These are phyloP conservation scores for Trachurus trachurus DNA, from an alignment of 2,797 vertebrate species.

Conservation along the genomic window DNA sequence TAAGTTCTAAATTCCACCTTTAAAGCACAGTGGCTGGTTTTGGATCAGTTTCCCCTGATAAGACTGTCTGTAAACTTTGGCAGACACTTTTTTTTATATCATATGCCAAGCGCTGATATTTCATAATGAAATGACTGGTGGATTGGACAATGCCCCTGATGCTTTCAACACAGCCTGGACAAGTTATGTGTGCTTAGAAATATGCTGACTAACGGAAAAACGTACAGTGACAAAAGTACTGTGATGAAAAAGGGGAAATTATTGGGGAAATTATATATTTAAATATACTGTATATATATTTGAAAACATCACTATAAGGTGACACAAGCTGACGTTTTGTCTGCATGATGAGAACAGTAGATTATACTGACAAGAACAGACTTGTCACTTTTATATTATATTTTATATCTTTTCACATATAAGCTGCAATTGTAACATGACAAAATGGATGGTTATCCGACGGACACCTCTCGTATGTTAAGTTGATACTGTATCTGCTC, in stretches of 20 bases:
- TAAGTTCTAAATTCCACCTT: conserved; percentile 22
- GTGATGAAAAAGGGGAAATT: conserved; percentile 11
- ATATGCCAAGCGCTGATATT: conserved; percentile 67
- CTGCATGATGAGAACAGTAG: neutral
- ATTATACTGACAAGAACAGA: neutral
- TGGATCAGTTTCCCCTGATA: conserved; percentile 52
- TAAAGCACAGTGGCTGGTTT: conserved; percentile 5
- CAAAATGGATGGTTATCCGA: neutral
- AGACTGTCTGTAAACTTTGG: conserved; percentile 69
- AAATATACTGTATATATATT: neutral
- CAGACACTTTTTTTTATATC: conserved; percentile 34
- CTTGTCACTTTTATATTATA: neutral
- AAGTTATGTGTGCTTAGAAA: conserved; percentile 3
- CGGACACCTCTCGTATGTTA: neutral
- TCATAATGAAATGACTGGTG: conserved; percentile 66
- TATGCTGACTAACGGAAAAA: conserved; percentile 50
- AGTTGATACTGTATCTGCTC: neutral
- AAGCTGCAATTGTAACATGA: neutral
- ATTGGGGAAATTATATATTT: neutral
- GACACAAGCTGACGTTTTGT: neutral
- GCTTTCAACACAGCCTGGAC: conserved; percentile 67
- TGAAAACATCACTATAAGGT: neutral
- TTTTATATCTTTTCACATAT: neutral
- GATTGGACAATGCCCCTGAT: conserved; percentile 57
- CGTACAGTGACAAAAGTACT: neutral